Evolutionary conservation across 1,140 invertebrate species (phyloP), one percentile per base, ranked within the genome.

Genomic region (Paracyclopina nana): DNA sequence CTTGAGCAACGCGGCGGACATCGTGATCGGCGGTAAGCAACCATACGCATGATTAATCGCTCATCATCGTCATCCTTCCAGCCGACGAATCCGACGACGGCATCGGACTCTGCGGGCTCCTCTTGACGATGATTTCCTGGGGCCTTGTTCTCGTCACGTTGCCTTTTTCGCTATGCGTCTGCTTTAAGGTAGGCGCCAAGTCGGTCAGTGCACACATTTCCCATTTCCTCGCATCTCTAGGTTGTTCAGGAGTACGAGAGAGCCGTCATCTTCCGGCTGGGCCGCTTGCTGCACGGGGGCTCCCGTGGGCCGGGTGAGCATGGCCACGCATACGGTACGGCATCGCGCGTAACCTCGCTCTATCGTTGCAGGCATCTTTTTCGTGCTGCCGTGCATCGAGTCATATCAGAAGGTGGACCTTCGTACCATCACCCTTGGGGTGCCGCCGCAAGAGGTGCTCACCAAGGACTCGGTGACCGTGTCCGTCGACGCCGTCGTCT

Each of bases 151-250:
- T 84, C 27, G 57, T 83, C n/a, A 95, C 88, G 1, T 77, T 96
- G 71, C 90, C 90, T 0, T 90, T 96, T 61, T 94, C 87, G 1
- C 72, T 94, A 1, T 82, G 87, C 61, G 74, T 94, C 28, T 94
- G 87, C 61, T 90, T 95, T 60, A 94, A 95, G 79, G 88, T 94
- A 73, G 73, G 71, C 63, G 18, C 14, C 6, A 20, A n/a, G 42
- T 4, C 25, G 14, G n/a, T 6, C 18, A 26, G n/a, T n/a, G n/a
- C n/a, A n/a, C n/a, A n/a, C n/a, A n/a, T n/a, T n/a, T n/a, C n/a
- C n/a, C 2, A 26, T 5, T 6, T 5, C 6, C 43, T 45, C 24
- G 14, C 3, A 5, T 45, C 43, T 60, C 4, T 48, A 64, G 63
- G 60, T 65, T 26, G 63, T 67, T 16, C 64, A 66, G 54, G 65